Conservation (phyloP, 2,113 vertebrate species). For the Lamprologus ornatipinnis region DNA sequence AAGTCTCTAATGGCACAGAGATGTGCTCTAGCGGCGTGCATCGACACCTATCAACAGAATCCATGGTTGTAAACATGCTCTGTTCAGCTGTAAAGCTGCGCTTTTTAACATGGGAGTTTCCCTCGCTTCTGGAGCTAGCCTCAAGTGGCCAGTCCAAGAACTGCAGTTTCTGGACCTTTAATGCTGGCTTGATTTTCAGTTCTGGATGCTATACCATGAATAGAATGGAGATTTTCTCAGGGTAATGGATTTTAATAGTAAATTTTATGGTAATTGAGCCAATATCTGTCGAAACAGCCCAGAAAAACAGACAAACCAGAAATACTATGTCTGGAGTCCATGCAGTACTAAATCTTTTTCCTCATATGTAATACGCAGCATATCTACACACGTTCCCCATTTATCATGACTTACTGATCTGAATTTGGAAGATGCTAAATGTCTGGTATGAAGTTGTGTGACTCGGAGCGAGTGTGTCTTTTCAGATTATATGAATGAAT, state of each 20-base stretch:
- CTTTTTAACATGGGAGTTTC: neutral
- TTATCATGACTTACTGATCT: neutral
- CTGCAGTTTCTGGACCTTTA: neutral
- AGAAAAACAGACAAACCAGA: neutral
- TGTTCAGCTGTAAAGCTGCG: neutral
- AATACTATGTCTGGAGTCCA: neutral
- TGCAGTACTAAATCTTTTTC: neutral
- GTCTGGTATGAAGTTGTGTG: neutral
- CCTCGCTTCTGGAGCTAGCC: neutral
- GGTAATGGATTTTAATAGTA: neutral
- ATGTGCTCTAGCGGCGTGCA: neutral
- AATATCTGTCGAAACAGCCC: neutral
- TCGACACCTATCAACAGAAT: fast-evolving
- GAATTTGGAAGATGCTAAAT: neutral
- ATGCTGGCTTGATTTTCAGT: neutral
- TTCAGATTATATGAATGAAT: neutral
- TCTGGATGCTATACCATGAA: neutral
- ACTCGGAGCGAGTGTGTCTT: neutral
- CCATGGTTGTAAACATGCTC: neutral
- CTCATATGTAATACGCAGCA: neutral
- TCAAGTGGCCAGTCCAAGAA: neutral
- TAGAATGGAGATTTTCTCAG: neutral
- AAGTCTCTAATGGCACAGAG: neutral
- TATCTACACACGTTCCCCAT: neutral
- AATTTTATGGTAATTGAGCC: neutral